Conservation (phyloP, 2,797 vertebrate genomes). For the Onychomys arenicola region DNA sequence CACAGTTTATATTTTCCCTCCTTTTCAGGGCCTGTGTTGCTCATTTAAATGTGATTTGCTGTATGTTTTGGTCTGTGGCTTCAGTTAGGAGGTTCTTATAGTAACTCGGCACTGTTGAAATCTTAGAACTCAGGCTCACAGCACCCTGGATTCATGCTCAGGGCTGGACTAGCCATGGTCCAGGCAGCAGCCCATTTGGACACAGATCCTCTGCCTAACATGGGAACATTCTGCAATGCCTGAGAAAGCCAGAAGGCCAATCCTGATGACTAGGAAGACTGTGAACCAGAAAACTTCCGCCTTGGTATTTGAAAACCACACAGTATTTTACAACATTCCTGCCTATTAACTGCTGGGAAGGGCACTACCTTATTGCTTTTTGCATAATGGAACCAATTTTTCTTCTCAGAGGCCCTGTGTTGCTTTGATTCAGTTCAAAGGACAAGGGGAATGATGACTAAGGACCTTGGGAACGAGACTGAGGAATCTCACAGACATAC, state of each 20-base stretch:
- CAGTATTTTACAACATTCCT: conserved; percentile 74
- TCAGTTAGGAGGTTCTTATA: conserved; percentile 71
- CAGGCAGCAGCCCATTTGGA: conserved; percentile 67
- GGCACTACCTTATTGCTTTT: conserved; percentile 77
- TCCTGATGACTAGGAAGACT: conserved; percentile 84
- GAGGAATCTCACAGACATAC: conserved; percentile 74
- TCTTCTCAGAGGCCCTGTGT: conserved; percentile 75
- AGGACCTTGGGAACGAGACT: conserved; percentile 81
- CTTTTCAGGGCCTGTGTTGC: conserved; percentile 69
- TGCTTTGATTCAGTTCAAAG: conserved; percentile 83
- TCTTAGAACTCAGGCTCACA: conserved; percentile 48
- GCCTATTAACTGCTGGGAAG: conserved; percentile 82
- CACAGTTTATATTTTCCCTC: conserved; percentile 75
- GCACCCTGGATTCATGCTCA: not conserved
- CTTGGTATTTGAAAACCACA: conserved; percentile 84
- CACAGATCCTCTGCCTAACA: conserved; percentile 58
- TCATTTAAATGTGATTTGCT: conserved; percentile 77
- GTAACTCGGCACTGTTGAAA: conserved; percentile 69
- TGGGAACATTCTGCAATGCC: conserved; percentile 82
- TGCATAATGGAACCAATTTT: conserved; percentile 77
- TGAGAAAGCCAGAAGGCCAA: conserved; percentile 75
- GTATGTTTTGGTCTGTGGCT: conserved; percentile 63
- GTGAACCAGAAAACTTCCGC: conserved; percentile 79
- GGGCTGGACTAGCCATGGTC: not conserved
- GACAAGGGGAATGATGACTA: conserved; percentile 85